Base-by-base conservation (phyloP, 2,888 invertebrate species). In the Monochamus alternatus region DNA sequence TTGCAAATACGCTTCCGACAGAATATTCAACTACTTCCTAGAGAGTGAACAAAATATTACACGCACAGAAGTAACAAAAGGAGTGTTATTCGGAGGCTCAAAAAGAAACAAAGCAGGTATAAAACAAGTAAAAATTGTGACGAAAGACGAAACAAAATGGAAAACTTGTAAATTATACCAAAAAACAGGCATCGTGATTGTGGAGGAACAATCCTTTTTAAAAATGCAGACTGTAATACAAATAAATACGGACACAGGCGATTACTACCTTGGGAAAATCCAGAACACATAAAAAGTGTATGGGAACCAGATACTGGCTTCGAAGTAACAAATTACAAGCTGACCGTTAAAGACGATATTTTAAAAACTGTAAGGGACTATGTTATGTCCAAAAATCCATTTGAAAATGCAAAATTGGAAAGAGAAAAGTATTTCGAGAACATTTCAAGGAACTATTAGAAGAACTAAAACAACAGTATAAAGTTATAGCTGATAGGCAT, bases 51-150 rank as follows among this genome's bases (percentile, higher is more conserved):
- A 70, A 70, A 52, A 51, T 8, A 47, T 80, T 8, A 73, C 74
- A 5, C 78, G 73, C 73, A 59, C 64, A 38, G 79, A 79, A 58
- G 3, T 81, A 31, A 79, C 74, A 5, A 80, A 78, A 75, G 81
- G 73, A 31, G 76, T 80, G 0, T 55, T 81, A 55, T 76, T 67
- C 14, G 81, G 81, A 0, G 65, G 72, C 51, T 81, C 81, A 0
- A 76, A 74, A 44, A 71, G 76, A 52, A 77, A 77, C 44, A 72
- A 58, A n/a, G 47, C 9, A 7, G 76, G 77, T 5, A 8, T 73
- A 7, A 76, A 71, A 51, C 74, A 75, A 62, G 79, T 79, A n/a
- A 73, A 73, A 63, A 75, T 73, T 12, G 55, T 77, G 0, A 44
- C 44, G 9, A 31, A 68, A 32, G 30, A 72, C 12, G 52, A 77